Evolutionary conservation across 2,888 invertebrate genomes (phyloP).

Genomic region (Pachydiplax longipennis): DNA sequence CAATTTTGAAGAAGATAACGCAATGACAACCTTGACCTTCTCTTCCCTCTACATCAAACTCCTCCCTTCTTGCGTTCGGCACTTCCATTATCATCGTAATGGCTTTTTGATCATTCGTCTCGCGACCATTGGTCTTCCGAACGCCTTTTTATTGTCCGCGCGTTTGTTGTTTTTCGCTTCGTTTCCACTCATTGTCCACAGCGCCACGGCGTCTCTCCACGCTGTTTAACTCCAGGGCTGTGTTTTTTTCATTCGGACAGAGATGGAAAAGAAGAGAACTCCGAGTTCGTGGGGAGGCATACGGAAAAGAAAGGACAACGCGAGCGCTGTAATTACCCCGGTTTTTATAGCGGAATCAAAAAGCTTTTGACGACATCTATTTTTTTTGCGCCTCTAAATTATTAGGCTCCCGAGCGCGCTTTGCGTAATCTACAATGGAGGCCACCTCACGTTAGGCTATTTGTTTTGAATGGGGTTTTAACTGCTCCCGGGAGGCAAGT

Average conservation of each 20-base stretch:
- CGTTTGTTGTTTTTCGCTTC: neutral
- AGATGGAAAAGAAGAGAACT: no score
- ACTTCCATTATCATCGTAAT: neutral
- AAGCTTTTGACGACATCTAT: neutral
- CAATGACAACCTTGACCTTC: no score
- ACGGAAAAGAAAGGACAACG: neutral
- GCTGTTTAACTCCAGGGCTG: neutral
- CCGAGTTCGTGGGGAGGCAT: neutral
- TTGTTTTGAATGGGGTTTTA: no score
- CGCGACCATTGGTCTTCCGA: neutral
- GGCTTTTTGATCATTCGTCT: neutral
- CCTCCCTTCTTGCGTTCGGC: no score
- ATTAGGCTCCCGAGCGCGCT: neutral
- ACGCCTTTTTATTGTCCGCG: neutral
- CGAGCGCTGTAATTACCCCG: neutral
- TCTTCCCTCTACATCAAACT: no score
- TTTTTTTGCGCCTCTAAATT: neutral
- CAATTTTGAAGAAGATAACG: no score
- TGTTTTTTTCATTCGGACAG: neutral
- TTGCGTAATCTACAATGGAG: no score
- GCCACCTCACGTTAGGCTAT: no score
- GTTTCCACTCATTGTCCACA: neutral
- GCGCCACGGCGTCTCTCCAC: neutral
- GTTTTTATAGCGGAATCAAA: neutral
- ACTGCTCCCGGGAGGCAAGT: no score